phyloP scores from a whole-genome alignment of 2,797 vertebrate genomes.

The Erpetoichthys calabaricus region DNA sequence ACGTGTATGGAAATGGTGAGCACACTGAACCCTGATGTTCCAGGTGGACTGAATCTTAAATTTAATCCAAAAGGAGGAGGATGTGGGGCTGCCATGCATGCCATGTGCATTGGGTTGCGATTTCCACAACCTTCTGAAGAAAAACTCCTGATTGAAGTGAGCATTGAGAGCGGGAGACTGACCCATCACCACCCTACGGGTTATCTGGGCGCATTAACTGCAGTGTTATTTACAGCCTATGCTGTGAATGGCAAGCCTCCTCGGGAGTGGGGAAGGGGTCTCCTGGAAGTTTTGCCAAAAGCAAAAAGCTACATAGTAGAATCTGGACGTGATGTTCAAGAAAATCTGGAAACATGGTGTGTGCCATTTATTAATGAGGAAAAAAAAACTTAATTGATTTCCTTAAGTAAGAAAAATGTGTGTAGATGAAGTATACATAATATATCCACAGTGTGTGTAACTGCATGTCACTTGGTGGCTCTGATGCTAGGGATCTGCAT shows the following conservation, averaged over 20 bases:
- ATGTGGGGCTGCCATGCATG: slow-evolving; percentile 61
- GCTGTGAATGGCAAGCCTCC: slow-evolving; percentile 37
- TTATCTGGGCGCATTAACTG: slow-evolving; percentile 52
- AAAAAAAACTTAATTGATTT: neutral
- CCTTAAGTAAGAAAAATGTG: neutral
- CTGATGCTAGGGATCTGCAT: too few relatives aligned
- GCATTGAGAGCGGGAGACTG: slow-evolving; percentile 63
- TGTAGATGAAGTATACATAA: neutral
- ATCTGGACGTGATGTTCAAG: slow-evolving; percentile 33
- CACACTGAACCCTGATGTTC: slow-evolving; percentile 15
- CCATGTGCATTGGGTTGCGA: slow-evolving; percentile 62
- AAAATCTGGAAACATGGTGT: slow-evolving; percentile 58
- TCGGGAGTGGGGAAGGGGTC: slow-evolving; percentile 43
- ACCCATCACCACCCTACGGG: slow-evolving; percentile 66
- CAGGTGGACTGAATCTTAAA: slow-evolving; percentile 34
- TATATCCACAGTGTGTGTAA: too few relatives aligned
- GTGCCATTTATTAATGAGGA: slow-evolving; percentile 3
- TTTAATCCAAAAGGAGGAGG: slow-evolving; percentile 41
- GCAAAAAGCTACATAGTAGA: slow-evolving; percentile 40
- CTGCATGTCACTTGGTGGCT: too few relatives aligned
- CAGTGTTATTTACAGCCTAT: slow-evolving; percentile 52
- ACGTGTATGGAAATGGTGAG: neutral
- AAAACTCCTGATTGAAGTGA: slow-evolving; percentile 41
- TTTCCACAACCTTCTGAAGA: slow-evolving; percentile 36
- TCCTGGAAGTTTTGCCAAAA: slow-evolving; percentile 40